These are phyloP conservation scores for Acrobasis repandana DNA, from an alignment of 2,888 invertebrate species.

Conservation along the genomic window DNA sequence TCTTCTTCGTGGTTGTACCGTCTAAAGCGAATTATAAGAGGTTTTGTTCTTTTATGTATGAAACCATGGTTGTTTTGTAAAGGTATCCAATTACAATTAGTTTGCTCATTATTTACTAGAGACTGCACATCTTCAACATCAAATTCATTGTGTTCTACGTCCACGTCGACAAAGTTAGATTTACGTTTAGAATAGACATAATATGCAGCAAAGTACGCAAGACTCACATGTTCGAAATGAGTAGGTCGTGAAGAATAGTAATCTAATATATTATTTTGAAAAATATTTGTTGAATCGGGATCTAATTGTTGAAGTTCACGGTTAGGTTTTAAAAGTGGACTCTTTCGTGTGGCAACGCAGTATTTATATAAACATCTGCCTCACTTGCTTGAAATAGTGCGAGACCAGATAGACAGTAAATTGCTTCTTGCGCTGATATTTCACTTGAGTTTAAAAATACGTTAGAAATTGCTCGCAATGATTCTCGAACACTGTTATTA, in stretches of 20 bases:
- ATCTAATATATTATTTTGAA: conserved; percentile 23
- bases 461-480: conserved; percentile 4
- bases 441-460: conserved; percentile 14
- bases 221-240: conserved; percentile 16
- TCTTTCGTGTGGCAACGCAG: conserved; percentile 23
- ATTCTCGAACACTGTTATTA: no score
- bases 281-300: conserved; percentile 15
- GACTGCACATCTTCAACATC: no score
- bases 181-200: conserved; percentile 26
- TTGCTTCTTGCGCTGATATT: conserved; percentile 26
- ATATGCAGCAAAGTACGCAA: conserved; percentile 32
- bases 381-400: conserved; percentile 25
- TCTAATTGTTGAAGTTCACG: no score
- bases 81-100: conserved; percentile 17
- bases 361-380: conserved; percentile 25
- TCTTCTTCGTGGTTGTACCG: conserved; percentile 22
- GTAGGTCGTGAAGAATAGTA: conserved; percentile 22
- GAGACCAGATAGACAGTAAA: conserved; percentile 23
- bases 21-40: conserved; percentile 28
- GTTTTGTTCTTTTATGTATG: conserved; percentile 20
- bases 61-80: conserved; percentile 24
- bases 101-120: conserved; percentile 10
- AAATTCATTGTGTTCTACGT: no score
- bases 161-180: no score
- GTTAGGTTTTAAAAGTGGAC: conserved; percentile 23